These are phyloP conservation scores for Stratiolaelaps scimitus DNA, from an alignment of 1,140 invertebrate genomes.

Conservation along the genomic window DNA sequence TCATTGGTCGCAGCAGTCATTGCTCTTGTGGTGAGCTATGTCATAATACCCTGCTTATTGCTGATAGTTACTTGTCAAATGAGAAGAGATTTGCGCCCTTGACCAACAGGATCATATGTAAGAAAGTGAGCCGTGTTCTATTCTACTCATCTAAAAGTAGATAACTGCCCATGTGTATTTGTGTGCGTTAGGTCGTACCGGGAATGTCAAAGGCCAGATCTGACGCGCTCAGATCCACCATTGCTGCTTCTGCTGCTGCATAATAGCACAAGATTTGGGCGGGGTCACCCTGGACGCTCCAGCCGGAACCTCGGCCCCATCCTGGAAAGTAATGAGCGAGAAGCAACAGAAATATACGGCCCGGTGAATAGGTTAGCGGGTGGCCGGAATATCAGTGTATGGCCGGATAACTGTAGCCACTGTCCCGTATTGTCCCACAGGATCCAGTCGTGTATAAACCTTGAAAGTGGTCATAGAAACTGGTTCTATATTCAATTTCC, in stretches of 20 bases:
- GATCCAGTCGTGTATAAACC: too few species aligned
- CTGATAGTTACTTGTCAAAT: too few species aligned
- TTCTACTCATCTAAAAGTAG: not conserved
- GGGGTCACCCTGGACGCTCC: slow-evolving; percentile 21
- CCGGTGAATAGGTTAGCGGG: not conserved
- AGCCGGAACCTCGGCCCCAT: slow-evolving; percentile 19
- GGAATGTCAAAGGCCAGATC: slow-evolving; percentile 24
- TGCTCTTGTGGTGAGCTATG: too few species aligned
- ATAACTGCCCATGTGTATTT: too few species aligned
- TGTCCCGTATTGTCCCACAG: not conserved
- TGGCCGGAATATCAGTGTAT: not conserved
- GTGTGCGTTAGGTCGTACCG: not conserved
- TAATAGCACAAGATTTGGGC: slow-evolving; percentile 22
- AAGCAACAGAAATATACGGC: not conserved
- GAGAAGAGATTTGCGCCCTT: too few species aligned
- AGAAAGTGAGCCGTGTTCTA: not conserved
- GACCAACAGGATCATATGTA: not conserved
- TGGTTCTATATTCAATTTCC: too few species aligned
- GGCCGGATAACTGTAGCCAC: not conserved
- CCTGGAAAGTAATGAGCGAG: not conserved
- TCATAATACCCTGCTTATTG: too few species aligned
- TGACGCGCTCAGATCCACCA: slow-evolving; percentile 7
- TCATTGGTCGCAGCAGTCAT: too few species aligned
- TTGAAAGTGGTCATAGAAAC: too few species aligned
- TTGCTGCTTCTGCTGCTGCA: slow-evolving; percentile 15